These are phyloP conservation scores for Melitaea athalia DNA, from an alignment of 2,888 invertebrate genomes.

Conservation along the genomic window DNA sequence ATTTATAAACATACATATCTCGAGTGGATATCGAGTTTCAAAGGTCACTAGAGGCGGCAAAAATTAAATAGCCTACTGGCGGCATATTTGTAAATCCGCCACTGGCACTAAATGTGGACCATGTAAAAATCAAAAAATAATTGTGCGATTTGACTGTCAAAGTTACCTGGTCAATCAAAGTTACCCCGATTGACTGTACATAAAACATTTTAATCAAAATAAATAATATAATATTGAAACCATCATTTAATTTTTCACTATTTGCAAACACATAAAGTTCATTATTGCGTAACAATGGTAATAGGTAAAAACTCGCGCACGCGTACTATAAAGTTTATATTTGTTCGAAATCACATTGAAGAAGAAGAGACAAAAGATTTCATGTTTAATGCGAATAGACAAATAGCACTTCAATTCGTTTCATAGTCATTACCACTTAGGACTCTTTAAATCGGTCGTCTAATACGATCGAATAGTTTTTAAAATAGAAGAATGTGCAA, in stretches of 20 bases:
- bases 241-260: neutral
- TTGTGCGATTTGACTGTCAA: too few relatives aligned
- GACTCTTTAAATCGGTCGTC: constrained; percentile 59
- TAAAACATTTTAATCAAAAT: too few relatives aligned
- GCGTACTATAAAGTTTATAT: constrained; percentile 35
- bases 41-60: too few relatives aligned
- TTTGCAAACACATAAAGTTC: constrained; percentile 8
- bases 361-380: constrained; percentile 55
- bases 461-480: constrained; percentile 67
- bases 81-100: too few relatives aligned
- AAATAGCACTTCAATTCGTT: constrained; percentile 47
- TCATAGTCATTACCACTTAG: constrained; percentile 43
- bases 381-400: constrained; percentile 52
- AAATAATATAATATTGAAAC: neutral
- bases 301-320: constrained; percentile 26
- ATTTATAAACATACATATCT: too few relatives aligned
- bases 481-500: constrained; percentile 40
- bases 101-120: too few relatives aligned
- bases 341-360: constrained; percentile 53
- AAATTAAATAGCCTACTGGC: too few relatives aligned
- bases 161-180: too few relatives aligned
- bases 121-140: too few relatives aligned
- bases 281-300: constrained; percentile 12
- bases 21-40: too few relatives aligned
- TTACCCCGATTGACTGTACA: too few relatives aligned